phyloP scores from a whole-genome alignment of 2,113 vertebrate species.

The Perca flavescens region DNA sequence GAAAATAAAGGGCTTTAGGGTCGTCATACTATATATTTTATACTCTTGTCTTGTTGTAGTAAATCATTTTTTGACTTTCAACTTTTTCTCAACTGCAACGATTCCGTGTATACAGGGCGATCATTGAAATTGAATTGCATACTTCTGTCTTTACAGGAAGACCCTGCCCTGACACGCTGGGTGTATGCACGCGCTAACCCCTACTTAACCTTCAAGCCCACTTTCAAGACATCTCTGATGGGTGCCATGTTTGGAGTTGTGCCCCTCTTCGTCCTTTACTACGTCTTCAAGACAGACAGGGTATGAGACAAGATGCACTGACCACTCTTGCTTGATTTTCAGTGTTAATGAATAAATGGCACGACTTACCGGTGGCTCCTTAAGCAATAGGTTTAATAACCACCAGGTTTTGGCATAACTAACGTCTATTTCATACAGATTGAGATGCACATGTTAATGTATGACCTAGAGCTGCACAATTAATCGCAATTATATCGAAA shows the following conservation, averaged over 20 bases:
- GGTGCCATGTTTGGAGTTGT: conserved; percentile 81
- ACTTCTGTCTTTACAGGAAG: conserved; percentile 83
- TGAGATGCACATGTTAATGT: neutral
- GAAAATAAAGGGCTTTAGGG: neutral
- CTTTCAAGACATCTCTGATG: conserved; percentile 87
- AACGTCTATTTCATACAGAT: neutral
- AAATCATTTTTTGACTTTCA: neutral
- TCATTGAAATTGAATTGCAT: neutral
- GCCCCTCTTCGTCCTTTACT: conserved; percentile 84
- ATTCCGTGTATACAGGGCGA: neutral
- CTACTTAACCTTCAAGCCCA: conserved; percentile 86
- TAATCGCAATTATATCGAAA: too few species aligned
- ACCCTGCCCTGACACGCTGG: conserved; percentile 91
- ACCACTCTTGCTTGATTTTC: neutral
- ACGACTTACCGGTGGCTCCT: neutral
- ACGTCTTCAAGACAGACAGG: conserved; percentile 85
- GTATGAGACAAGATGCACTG: conserved; percentile 75
- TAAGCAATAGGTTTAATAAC: neutral
- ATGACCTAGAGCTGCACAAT: neutral
- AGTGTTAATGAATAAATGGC: neutral
- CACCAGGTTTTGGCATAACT: neutral
- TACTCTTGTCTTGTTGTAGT: neutral
- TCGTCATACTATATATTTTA: neutral
- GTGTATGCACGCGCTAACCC: conserved; percentile 85
- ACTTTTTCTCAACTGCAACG: neutral